Evolutionary conservation across 2,888 invertebrate species (phyloP).

Genomic region (Exephanes ischioxanthus): DNA sequence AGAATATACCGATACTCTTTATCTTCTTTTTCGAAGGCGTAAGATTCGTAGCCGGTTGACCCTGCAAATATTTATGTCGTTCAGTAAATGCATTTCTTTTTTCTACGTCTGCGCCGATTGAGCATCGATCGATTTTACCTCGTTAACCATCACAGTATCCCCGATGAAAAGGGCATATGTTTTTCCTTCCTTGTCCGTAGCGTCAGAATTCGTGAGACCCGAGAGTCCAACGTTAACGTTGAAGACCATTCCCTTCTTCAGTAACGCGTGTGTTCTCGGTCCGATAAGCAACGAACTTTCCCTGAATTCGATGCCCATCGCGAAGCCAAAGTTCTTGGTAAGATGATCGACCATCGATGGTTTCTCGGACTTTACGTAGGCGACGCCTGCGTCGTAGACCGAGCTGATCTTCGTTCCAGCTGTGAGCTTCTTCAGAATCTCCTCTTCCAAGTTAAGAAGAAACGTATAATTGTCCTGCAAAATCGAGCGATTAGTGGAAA

Average conservation of each 20-base stretch:
- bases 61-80: slow-evolving; percentile 80
- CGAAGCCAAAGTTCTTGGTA: slow-evolving; percentile 98
- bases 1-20: slow-evolving; percentile 97
- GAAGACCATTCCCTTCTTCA: slow-evolving; percentile 98
- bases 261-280: slow-evolving; percentile 92
- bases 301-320: slow-evolving; percentile 99
- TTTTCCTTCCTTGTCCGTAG: slow-evolving; percentile 95
- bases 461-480: slow-evolving; percentile 96
- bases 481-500: slow-evolving; percentile 46
- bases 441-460: slow-evolving; percentile 95
- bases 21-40: slow-evolving; percentile 97
- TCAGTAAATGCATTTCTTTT: slow-evolving; percentile 8
- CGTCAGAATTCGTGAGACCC: slow-evolving; percentile 92
- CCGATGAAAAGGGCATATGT: slow-evolving; percentile 97
- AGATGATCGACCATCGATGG: slow-evolving; percentile 94
- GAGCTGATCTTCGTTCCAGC: slow-evolving; percentile 94
- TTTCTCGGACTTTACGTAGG: slow-evolving; percentile 94
- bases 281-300: slow-evolving; percentile 97
- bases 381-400: slow-evolving; percentile 94
- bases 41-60: slow-evolving; percentile 92
- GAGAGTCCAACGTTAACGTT: slow-evolving; percentile 97
- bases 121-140: slow-evolving; percentile 85
- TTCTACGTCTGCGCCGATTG: background rate
- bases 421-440: slow-evolving; percentile 93
- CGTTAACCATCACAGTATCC: slow-evolving; percentile 98